Percentiles rank a stretch among this genome's conserved stretches.
Conservation (phyloP, 2,113 vertebrate genomes). For the Pluvianellus socialis region DNA sequence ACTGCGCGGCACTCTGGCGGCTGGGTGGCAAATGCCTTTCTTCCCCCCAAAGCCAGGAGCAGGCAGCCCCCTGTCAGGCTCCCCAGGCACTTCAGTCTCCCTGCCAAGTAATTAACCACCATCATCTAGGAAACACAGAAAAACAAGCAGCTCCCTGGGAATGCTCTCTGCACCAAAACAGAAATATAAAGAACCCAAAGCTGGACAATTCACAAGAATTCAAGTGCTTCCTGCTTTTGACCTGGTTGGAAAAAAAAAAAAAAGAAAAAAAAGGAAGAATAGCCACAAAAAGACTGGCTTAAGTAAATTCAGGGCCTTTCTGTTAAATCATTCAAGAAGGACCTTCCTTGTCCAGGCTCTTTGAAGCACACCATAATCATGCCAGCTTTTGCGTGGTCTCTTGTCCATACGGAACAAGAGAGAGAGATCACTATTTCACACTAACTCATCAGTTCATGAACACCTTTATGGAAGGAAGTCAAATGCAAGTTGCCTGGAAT, state of each 20-base stretch:
- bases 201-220: constrained; percentile 50
- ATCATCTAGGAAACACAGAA: not conserved
- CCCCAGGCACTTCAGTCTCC: not conserved
- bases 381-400: not conserved
- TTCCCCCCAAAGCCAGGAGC: not conserved
- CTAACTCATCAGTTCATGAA: not conserved
- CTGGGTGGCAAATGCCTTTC: not conserved
- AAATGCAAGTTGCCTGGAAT: not conserved
- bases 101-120: constrained; percentile 30
- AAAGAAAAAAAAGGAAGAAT: not conserved
- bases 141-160: constrained; percentile 27
- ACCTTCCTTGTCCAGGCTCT: not conserved
- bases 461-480: not conserved
- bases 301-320: constrained; percentile 30
- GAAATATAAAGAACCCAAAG: constrained; percentile 39
- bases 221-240: constrained; percentile 64
- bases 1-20: not conserved
- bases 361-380: not conserved
- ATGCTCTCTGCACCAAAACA: not conserved
- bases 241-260: not conserved
- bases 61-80: not conserved
- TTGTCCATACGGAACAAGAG: not conserved
- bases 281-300: not conserved
- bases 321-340: constrained; percentile 27
- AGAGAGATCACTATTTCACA: not conserved